phyloP scores from a whole-genome alignment of 1,140 invertebrate species.

The Asbolus verrucosus region DNA sequence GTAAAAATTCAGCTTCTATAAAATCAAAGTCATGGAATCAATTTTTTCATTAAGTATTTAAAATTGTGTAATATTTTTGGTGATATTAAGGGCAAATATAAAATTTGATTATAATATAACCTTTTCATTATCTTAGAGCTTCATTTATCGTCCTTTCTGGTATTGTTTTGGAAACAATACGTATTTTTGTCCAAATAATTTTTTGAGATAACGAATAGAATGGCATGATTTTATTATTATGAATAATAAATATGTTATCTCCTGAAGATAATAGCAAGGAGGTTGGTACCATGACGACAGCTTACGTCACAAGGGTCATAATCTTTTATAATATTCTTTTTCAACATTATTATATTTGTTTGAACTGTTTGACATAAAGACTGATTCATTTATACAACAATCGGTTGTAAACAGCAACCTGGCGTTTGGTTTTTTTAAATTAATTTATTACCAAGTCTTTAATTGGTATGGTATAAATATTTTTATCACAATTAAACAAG shows the following conservation, averaged over 20 bases:
- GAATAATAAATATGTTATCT: conserved; percentile 32
- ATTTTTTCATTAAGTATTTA: too few relatives aligned
- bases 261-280: conserved; percentile 1
- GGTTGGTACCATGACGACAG: conserved; percentile 35
- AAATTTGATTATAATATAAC: not conserved
- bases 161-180: conserved; percentile 35
- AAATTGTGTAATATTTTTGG: not conserved
- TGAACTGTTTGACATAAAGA: conserved; percentile 21
- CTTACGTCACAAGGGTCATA: conserved; percentile 31
- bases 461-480: too few relatives aligned
- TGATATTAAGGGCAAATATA: not conserved
- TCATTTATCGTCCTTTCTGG: conserved; percentile 1
- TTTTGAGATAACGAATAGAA: not conserved
- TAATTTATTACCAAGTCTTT: too few relatives aligned
- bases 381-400: not conserved
- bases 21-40: too few relatives aligned
- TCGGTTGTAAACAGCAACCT: conserved; percentile 16
- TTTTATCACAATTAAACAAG: too few relatives aligned
- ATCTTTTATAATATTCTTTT: conserved; percentile 9
- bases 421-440: not conserved
- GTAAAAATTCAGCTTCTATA: not conserved
- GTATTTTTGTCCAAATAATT: conserved; percentile 22
- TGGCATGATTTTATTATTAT: conserved; percentile 34
- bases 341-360: conserved; percentile 15
- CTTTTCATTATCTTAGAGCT: conserved; percentile 2